Conservation (phyloP, 2,888 invertebrate species). For the Zygothrica quintamaculata region DNA sequence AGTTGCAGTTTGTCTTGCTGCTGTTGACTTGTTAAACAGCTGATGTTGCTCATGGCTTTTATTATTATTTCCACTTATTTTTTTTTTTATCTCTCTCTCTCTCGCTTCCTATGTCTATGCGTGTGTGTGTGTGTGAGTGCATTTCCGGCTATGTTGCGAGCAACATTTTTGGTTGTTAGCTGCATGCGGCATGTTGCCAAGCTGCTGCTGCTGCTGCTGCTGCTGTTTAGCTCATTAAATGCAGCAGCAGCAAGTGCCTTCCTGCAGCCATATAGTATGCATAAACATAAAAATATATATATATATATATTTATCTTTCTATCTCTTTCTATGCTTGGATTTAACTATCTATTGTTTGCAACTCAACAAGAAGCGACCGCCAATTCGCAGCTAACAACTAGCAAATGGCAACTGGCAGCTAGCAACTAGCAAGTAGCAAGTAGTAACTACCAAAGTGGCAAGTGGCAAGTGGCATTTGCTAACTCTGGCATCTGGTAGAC, state of each 20-base stretch:
- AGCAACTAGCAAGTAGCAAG: slow-evolving; percentile 27
- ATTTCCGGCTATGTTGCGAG: slow-evolving; percentile 47
- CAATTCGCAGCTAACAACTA: slow-evolving; percentile 17
- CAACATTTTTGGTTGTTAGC: slow-evolving; percentile 21
- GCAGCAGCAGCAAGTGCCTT: slow-evolving; percentile 60
- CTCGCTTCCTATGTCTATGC: slow-evolving; percentile 1
- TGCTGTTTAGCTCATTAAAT: slow-evolving; percentile 62
- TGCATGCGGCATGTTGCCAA: slow-evolving; percentile 12
- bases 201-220: slow-evolving; percentile 6
- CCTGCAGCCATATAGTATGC: slow-evolving; percentile 62
- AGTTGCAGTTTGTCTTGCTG: slow-evolving; percentile 10
- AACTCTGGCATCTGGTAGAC: slow-evolving; percentile 8
- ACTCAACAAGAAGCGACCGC: slow-evolving; percentile 35
- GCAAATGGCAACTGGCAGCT: slow-evolving; percentile 13
- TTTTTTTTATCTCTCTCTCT: slow-evolving; percentile 10
- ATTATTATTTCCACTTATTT: slow-evolving; percentile 12
- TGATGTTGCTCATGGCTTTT: slow-evolving; percentile 39
- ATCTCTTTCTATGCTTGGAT: slow-evolving; percentile 30
- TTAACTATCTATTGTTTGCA: slow-evolving; percentile 75
- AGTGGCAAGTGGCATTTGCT: slow-evolving; percentile 1
- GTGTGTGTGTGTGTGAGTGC: slow-evolving; percentile 25
- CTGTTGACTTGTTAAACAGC: slow-evolving; percentile 36
- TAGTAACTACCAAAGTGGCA: background rate
- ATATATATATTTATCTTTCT: slow-evolving; percentile 32
- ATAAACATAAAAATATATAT: slow-evolving; percentile 53